Evolutionary conservation across 2,113 vertebrate species (phyloP).

Genomic region (Genyomyrus donnyi): DNA sequence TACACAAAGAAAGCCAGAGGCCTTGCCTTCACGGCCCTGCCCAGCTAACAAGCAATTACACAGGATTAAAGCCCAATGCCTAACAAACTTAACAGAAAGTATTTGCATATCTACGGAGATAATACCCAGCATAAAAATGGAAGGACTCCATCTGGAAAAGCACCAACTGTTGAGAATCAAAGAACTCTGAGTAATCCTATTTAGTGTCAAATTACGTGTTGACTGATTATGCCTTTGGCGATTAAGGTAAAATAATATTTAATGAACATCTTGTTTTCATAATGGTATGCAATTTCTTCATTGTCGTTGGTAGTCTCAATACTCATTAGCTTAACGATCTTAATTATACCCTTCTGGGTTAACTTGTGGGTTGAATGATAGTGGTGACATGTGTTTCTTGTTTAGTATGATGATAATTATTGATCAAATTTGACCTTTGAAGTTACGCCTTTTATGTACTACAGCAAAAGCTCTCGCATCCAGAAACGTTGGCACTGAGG

Average conservation of each 20-base stretch:
- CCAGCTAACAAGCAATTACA: not conserved
- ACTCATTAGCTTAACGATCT: not conserved
- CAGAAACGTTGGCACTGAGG: not conserved
- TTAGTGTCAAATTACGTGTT: not conserved
- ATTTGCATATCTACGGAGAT: not conserved
- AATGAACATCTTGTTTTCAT: constrained; percentile 4
- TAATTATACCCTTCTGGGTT: not conserved
- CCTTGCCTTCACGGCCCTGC: not conserved
- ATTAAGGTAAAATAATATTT: not conserved
- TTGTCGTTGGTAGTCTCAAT: not conserved
- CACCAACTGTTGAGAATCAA: not conserved
- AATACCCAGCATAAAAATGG: not conserved
- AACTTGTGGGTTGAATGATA: not conserved
- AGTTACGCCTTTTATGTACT: not conserved
- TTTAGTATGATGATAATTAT: not conserved
- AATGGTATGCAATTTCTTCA: constrained; percentile 13
- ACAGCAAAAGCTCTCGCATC: not conserved
- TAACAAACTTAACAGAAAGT: not conserved
- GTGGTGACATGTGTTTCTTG: not conserved
- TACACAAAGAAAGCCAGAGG: not conserved
- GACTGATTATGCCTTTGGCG: not conserved
- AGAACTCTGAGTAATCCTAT: not conserved
- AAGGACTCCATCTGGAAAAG: not conserved
- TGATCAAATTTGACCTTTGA: not conserved
- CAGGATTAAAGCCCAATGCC: not conserved